Base-by-base conservation (phyloP, 2,797 vertebrate genomes). In the Cyprinella venusta region DNA sequence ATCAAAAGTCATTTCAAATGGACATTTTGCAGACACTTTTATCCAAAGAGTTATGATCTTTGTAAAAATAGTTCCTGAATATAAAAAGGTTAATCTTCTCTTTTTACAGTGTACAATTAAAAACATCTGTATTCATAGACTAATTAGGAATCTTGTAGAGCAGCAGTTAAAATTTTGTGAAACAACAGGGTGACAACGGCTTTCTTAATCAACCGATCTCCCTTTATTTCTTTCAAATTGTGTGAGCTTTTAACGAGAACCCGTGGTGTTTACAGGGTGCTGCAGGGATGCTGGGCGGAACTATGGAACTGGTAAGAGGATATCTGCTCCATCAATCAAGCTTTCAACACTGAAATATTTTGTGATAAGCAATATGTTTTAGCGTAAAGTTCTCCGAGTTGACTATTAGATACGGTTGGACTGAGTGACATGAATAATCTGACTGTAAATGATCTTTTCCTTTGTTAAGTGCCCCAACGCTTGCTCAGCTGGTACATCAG, bases 401-500 rank as follows among this genome's bases (percentile, higher is more conserved):
- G 10, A 45, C 40, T 33, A 48, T 72, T 48, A 50, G 4, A 45
- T 81, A 33, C n/a, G 10, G 18, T 70, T 71, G 24, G 12, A 42
- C 4, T 50, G 12, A 75, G 2, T n/a, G 16, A 52, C 8, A 21
- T n/a, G n/a, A n/a, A n/a, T 30, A 69, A 52, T 45, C 18, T 0
- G n/a, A 48, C 38, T 33, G 2, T 76, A 33, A 80, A 24, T 9
- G 0, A 76, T 26, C 86, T 26, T 40, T 84, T 87, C 83, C 82
- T 19, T 89, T 91, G 87, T 93, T 59, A 90, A 99, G 98, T 99
- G 98, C 91, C 95, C 97, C 79, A 96, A 93, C 89, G 93, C 97
- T 79, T 99, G 98, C 89, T 93, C 96, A 19, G 93, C 96, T 72
- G 97, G 97, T 3, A 95, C 92, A 1, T 89, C 97, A 42, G 98